These are phyloP conservation scores for Columbina picui DNA, from an alignment of 2,113 vertebrate genomes.

Conservation along the genomic window DNA sequence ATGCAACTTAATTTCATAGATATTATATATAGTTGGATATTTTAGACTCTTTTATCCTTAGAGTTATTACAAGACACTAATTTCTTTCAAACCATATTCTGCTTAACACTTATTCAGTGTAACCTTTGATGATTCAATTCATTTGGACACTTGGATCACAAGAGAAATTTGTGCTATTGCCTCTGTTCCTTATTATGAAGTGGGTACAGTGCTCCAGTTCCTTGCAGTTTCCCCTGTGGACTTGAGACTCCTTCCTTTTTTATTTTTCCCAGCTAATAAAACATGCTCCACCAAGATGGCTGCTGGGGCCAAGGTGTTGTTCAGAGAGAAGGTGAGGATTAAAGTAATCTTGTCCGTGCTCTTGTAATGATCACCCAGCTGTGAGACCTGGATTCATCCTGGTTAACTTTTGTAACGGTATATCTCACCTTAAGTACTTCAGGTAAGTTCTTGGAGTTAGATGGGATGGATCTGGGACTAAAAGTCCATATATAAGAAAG, in stretches of 20 bases:
- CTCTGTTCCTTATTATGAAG: slow-evolving; percentile 6
- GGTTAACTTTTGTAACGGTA: not conserved
- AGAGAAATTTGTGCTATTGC: not conserved
- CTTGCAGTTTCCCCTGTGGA: not conserved
- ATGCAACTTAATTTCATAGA: slow-evolving; percentile 80
- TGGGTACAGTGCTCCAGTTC: not conserved
- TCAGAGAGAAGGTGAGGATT: not conserved
- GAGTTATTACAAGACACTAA: slow-evolving; percentile 77
- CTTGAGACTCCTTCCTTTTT: not conserved
- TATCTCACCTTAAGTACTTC: not conserved
- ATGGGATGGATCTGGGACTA: not conserved
- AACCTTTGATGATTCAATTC: slow-evolving; percentile 68
- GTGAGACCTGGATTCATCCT: not conserved
- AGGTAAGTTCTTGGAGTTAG: not conserved
- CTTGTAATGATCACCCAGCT: not conserved
- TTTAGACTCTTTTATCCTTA: slow-evolving; percentile 76
- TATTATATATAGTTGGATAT: slow-evolving; percentile 78
- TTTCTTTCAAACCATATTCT: slow-evolving; percentile 74
- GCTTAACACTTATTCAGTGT: slow-evolving; percentile 72
- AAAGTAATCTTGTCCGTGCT: not conserved
- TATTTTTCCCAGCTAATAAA: not conserved
- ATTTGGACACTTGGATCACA: slow-evolving; percentile 37
- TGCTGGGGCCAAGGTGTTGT: not conserved
- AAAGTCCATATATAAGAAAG: not conserved
- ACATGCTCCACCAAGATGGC: not conserved